Conservation (phyloP, 2,888 invertebrate genomes). For the Atrina japonica region DNA sequence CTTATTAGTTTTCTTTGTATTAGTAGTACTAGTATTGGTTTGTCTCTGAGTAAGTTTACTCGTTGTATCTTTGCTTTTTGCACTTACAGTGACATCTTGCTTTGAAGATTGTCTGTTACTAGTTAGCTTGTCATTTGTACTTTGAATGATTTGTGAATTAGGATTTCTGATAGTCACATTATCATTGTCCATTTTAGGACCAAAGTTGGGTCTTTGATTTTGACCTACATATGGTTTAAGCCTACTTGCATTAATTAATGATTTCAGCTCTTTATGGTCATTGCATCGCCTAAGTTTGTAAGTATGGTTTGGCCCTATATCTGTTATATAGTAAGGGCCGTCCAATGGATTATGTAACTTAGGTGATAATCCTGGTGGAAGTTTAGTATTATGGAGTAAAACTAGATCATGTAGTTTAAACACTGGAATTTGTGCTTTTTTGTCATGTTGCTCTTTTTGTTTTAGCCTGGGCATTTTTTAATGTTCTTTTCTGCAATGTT, state of each 20-base stretch:
- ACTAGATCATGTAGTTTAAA: slow-evolving; percentile 36
- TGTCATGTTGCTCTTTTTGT: slow-evolving; percentile 36
- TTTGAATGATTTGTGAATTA: too few relatives aligned
- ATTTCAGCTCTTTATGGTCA: slow-evolving; percentile 24
- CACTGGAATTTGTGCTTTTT: slow-evolving; percentile 28
- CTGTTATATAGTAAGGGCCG: slow-evolving; percentile 39
- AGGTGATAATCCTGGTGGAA: slow-evolving; percentile 34
- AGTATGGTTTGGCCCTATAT: slow-evolving; percentile 38
- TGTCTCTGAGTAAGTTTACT: not conserved
- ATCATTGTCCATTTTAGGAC: too few relatives aligned
- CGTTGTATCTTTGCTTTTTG: not conserved
- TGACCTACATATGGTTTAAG: slow-evolving; percentile 32
- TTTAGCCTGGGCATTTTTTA: slow-evolving; percentile 12
- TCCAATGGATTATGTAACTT: slow-evolving; percentile 29
- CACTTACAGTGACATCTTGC: not conserved
- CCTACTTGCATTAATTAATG: slow-evolving; percentile 35
- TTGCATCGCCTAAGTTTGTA: slow-evolving; percentile 37
- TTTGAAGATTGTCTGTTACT: not conserved
- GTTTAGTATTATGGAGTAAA: slow-evolving; percentile 14
- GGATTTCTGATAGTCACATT: too few relatives aligned
- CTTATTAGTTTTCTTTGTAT: too few relatives aligned
- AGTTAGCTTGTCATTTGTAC: not conserved
- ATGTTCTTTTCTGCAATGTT: slow-evolving; percentile 18
- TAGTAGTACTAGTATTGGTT: not conserved
- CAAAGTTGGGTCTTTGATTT: slow-evolving; percentile 4